These are phyloP conservation scores for Aphidius ervi DNA, from an alignment of 1,140 invertebrate genomes.

Conservation along the genomic window DNA sequence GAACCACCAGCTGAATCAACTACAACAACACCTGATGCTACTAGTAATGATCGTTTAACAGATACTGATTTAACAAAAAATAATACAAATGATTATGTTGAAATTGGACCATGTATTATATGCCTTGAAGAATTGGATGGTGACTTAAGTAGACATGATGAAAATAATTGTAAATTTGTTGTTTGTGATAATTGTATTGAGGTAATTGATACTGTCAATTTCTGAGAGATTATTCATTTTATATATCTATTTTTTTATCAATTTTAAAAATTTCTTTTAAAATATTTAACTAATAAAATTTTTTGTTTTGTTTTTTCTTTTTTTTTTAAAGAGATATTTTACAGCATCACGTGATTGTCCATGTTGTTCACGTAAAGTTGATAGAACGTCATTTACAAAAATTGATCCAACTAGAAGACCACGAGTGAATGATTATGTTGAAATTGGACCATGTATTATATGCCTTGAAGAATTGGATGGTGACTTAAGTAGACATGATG, in stretches of 20 bases:
- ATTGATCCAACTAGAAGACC: slow-evolving; percentile 43
- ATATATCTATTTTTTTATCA: neutral
- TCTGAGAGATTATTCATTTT: slow-evolving; percentile 39
- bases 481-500: slow-evolving; percentile 57
- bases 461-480: slow-evolving; percentile 62
- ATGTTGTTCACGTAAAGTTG: slow-evolving; percentile 36
- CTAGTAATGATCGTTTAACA: slow-evolving; percentile 28
- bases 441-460: slow-evolving; percentile 55
- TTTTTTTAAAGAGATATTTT: no score
- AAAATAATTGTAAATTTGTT: slow-evolving; percentile 55
- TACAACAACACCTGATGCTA: slow-evolving; percentile 27
- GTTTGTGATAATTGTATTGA: slow-evolving; percentile 62
- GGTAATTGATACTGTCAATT: slow-evolving; percentile 52
- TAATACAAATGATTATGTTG: slow-evolving; percentile 31
- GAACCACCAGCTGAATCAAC: slow-evolving; percentile 34
- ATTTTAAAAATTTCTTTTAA: neutral
- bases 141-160: slow-evolving; percentile 57
- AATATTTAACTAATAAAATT: neutral
- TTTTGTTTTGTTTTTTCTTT: neutral
- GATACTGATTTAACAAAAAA: slow-evolving; percentile 36
- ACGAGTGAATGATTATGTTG: slow-evolving; percentile 26
- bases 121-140: slow-evolving; percentile 62
- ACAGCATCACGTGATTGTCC: slow-evolving; percentile 37
- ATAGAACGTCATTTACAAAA: slow-evolving; percentile 39
- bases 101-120: slow-evolving; percentile 55